phyloP scores from a whole-genome alignment of 2,888 invertebrate species.

The Oxycera nigricornis region DNA sequence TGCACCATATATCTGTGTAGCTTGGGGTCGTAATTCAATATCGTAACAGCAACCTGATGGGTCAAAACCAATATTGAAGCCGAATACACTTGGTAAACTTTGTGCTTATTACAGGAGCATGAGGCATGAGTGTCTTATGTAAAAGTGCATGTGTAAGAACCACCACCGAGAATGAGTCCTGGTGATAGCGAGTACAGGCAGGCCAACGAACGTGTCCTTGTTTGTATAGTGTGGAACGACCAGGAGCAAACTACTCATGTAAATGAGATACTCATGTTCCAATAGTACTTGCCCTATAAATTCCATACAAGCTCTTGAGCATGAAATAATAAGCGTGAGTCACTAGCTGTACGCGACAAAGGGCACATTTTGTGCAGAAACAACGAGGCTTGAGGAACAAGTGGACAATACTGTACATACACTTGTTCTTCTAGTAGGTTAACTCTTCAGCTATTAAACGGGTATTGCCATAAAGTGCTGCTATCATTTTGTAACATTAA shows the following conservation, averaged over 20 bases:
- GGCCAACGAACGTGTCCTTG: neutral
- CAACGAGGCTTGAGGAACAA: neutral
- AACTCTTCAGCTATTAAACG: neutral
- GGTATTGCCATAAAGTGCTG: no score
- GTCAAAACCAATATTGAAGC: neutral
- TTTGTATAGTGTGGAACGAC: neutral
- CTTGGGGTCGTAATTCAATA: slow-evolving; percentile 26
- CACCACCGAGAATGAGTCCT: neutral
- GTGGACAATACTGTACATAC: neutral
- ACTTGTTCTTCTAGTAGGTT: neutral
- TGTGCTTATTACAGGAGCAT: neutral
- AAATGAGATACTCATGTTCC: slow-evolving; percentile 25
- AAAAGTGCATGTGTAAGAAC: neutral
- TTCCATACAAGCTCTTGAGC: slow-evolving; percentile 6
- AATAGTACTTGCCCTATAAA: slow-evolving; percentile 30
- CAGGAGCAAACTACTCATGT: slow-evolving; percentile 7
- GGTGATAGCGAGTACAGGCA: neutral
- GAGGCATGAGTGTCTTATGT: no score
- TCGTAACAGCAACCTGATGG: neutral
- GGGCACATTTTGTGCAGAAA: slow-evolving; percentile 4
- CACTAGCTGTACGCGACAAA: neutral
- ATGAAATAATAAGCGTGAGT: slow-evolving; percentile 29
- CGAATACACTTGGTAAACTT: neutral
- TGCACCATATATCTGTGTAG: no score
- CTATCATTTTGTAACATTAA: no score